Evolutionary conservation across 2,888 invertebrate species (phyloP), one percentile per base, ranked within the genome.

Genomic region (Nomada goodeniana): DNA sequence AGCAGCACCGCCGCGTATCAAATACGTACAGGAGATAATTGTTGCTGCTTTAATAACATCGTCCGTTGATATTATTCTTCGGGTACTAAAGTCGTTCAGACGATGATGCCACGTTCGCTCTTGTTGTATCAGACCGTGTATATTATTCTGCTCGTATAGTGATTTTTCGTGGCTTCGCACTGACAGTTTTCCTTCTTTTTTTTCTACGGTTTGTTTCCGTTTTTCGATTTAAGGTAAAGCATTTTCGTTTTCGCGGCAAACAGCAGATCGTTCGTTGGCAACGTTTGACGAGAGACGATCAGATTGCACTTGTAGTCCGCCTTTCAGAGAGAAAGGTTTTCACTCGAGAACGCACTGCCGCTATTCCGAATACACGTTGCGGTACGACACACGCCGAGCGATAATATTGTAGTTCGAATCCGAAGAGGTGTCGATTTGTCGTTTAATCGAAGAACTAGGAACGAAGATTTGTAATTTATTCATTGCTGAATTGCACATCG

Each of bases 1-100:
- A 75, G 84, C 63, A 84, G 79, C 81, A 59, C 52, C 50, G 73
- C 73, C 60, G 70, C 70, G 69, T 70, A 80, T 65, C 26, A 59
- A 36, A 64, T 53, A 72, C 76, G 55, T 26, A 18, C 20, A 15
- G 61, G 29, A 36, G 60, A 63, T 55, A 47, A 44, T 60, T 52
- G 76, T 57, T 65, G 81, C 68, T 87, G 75, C 84, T 87, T 87
- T 87, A 87, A 86, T 86, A 87, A 86, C 77, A 77, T 78, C 75
- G 80, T 84, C 23, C 23, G 79, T 81, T 65, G 79, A 72, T 83
- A 86, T 87, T 72, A 80, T 83, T 87, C 67, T 75, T 86, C 80
- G 84, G 10, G 69, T 65, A 47, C 47, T 52, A 53, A 53, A 26
- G 50, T 76, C 76, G 81, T 64, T 57, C 57, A n/a, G 26, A 55